Percentiles rank a stretch among this genome's conserved stretches.
Evolutionary conservation across 1,140 invertebrate species (phyloP).

Genomic region (Thrips palmi): DNA sequence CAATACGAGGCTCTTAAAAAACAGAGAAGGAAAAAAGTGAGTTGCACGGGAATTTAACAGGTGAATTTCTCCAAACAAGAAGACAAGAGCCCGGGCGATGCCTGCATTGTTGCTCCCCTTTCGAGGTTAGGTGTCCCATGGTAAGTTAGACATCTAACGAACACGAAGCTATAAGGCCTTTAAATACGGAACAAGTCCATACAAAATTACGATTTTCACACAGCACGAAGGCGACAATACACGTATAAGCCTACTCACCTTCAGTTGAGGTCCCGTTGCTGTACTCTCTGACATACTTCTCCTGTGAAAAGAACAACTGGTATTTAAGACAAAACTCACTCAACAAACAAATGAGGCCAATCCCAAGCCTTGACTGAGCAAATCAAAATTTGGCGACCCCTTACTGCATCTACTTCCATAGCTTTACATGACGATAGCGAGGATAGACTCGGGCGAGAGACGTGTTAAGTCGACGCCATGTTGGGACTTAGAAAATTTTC

Average conservation of each 20-base stretch:
- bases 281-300: constrained; percentile 24
- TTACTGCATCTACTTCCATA: neutral
- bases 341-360: constrained; percentile 1
- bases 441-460: too few species aligned
- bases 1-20: too few species aligned
- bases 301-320: constrained; percentile 20
- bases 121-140: neutral
- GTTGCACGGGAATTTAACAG: too few species aligned
- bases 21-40: too few species aligned
- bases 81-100: too few species aligned
- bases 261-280: constrained; percentile 23
- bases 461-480: constrained; percentile 47
- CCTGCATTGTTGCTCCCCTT: too few species aligned
- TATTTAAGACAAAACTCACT: constrained; percentile 11
- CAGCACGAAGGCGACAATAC: neutral
- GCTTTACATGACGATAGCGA: constrained; percentile 21
- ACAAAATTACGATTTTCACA: constrained; percentile 6
- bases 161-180: constrained; percentile 8
- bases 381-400: constrained; percentile 3
- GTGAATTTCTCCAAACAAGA: too few species aligned
- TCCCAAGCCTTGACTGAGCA: constrained; percentile 13
- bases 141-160: constrained; percentile 3
- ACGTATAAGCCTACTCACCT: constrained; percentile 20
- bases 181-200: constrained; percentile 3
- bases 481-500: constrained; percentile 71